Conservation (phyloP, 64 coral and sea anemone species). For the Stylophora pistillata region DNA sequence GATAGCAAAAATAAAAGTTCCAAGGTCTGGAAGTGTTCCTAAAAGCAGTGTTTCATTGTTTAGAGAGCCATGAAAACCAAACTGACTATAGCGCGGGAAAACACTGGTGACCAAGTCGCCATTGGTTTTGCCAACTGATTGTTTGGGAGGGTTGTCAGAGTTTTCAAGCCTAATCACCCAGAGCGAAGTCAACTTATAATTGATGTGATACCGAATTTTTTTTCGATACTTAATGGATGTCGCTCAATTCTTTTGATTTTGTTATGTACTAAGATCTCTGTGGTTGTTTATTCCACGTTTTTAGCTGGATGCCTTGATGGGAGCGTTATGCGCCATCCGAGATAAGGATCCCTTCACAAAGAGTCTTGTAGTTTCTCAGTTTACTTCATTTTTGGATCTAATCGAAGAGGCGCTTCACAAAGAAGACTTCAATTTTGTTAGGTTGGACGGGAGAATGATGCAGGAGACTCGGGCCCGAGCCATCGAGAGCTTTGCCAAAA, state of each 20-base stretch:
- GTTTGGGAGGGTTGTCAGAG: no score
- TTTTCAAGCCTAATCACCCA: no score
- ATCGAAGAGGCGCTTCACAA: slow-evolving; percentile 61
- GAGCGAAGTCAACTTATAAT: no score
- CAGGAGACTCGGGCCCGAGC: slow-evolving; percentile 63
- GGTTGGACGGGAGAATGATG: slow-evolving; percentile 82
- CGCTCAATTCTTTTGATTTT: no score
- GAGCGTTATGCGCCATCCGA: slow-evolving; percentile 66
- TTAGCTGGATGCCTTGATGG: slow-evolving; percentile 72
- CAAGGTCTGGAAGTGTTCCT: slow-evolving; percentile 45
- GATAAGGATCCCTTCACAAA: slow-evolving; percentile 72
- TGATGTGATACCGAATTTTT: no score
- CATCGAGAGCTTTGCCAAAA: slow-evolving; percentile 63
- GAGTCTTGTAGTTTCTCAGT: slow-evolving; percentile 88
- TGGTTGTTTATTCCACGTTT: no score
- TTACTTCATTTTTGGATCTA: slow-evolving; percentile 87
- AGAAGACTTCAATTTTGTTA: slow-evolving; percentile 48
- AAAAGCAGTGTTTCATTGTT: no score
- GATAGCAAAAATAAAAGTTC: slow-evolving; percentile 46
- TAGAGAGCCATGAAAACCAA: no score
- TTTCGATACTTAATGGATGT: no score
- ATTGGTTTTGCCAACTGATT: no score
- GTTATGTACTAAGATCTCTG: not conserved
- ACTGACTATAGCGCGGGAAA: no score
- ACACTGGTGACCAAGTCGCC: no score